Base-by-base conservation (phyloP, 2,888 invertebrate genomes). In the Aphelenchoides bicaudatus region DNA sequence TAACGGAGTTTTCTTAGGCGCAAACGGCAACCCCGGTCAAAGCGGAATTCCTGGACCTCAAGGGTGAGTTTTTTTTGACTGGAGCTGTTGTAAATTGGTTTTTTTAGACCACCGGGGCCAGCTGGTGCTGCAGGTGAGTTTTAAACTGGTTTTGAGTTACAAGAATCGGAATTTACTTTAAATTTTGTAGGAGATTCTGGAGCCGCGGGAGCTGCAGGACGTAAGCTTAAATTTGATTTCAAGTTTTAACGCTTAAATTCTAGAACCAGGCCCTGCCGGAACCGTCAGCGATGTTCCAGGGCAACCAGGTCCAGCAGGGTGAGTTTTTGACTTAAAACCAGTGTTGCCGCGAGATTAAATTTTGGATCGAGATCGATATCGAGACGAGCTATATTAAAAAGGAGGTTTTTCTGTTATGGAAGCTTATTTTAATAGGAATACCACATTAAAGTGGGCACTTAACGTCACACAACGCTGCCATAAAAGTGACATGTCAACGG, bases 241-340 rank as follows among this genome's bases (percentile, higher is more conserved):
- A 34, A n/a, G 10, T n/a, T 10, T n/a, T 34, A 34, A 34, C n/a
- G 10, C 10, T 34, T 34, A n/a, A 10, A n/a, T n/a, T n/a, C n/a
- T n/a, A n/a, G n/a, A n/a, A 43, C 66, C 67, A 47, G 71, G 71
- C 61, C 71, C 70, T 37, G 64, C 70, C 51, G 75, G 71, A 58
- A 63, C 60, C 13, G 58, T 68, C 39, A 72, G 73, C 62, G 63
- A 65, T 53, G 63, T n/a, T n/a, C n/a, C n/a, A 62, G 38, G 68
- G 68, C 63, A 54, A 58, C 47, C 39, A 53, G 13, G 66, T 68
- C 63, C 66, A 66, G 53, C 64, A 64, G 46, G 72, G 71, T 46
- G 50, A 48, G 30, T 34, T 34, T n/a, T 34, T 43, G 10, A 21
- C 21, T 43, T 43, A 21, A 43, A n/a, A n/a, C n/a, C n/a, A n/a